phyloP scores from a whole-genome alignment of 2,888 invertebrate genomes.

The Anoncus sp. region DNA sequence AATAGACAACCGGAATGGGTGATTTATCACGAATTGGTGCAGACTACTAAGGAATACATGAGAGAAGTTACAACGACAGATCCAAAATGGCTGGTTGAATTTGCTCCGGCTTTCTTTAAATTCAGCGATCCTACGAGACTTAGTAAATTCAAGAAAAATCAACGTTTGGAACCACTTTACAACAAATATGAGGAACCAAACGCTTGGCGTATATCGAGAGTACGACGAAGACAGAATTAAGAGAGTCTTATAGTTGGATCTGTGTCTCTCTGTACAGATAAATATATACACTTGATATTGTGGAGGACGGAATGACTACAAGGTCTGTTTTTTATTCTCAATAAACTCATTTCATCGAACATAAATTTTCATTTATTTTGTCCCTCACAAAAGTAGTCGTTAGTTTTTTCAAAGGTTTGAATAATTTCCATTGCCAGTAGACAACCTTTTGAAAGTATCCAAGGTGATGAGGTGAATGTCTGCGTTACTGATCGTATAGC shows the following conservation, averaged over 20 bases:
- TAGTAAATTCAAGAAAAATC: slow-evolving; percentile 99
- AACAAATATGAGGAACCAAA: slow-evolving; percentile 99
- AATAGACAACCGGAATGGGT: slow-evolving; percentile 97
- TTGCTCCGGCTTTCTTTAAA: slow-evolving; percentile 99
- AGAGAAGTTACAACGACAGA: slow-evolving; percentile 98
- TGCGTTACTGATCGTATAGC: too few relatives aligned
- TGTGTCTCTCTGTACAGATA: too few relatives aligned
- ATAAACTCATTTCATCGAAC: too few relatives aligned
- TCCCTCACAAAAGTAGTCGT: too few relatives aligned
- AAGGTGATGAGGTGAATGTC: too few relatives aligned
- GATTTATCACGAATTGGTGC: slow-evolving; percentile 99
- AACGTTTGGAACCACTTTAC: slow-evolving; percentile 98
- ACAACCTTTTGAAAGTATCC: too few relatives aligned
- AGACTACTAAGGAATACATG: slow-evolving; percentile 99
- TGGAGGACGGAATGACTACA: too few relatives aligned
- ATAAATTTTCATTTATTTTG: too few relatives aligned
- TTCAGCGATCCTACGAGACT: slow-evolving; percentile 99
- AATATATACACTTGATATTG: too few relatives aligned
- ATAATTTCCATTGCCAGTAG: too few relatives aligned
- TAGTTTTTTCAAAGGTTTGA: too few relatives aligned
- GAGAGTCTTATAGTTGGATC: not conserved
- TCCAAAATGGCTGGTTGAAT: slow-evolving; percentile 99
- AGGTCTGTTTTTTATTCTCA: too few relatives aligned
- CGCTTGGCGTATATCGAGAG: slow-evolving; percentile 99
- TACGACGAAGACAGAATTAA: slow-evolving; percentile 94